Evolutionary conservation across 2,113 vertebrate genomes (phyloP), one percentile per base, ranked within the genome.

Genomic region (Podarcis muralis): DNA sequence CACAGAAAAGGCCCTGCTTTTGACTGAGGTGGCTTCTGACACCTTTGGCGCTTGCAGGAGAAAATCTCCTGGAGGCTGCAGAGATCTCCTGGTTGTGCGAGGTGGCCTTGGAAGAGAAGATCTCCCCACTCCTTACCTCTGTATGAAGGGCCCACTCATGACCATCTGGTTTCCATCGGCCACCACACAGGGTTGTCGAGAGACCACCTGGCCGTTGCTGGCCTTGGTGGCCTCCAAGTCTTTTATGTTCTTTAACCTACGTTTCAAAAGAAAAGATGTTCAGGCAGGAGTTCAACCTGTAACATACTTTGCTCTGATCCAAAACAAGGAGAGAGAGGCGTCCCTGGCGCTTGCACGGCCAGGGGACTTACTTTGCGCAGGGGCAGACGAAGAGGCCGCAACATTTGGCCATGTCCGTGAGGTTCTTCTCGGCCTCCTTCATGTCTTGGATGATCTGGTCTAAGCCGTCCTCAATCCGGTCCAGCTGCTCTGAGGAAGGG

Each of bases 401-500:
- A 91, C 97, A 98, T 92, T 97, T 97, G 87, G 93, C 96, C 94
- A 98, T 94, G 93, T 97, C 97, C 0, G 97, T 97, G 76, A 98
- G 97, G 93, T 97, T 98, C 93, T 98, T 98, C 94, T 98, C 97
- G 0, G 97, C 97, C 95, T 98, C 97, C 90, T 92, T 97, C 97
- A 98, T 98, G 80, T 98, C 97, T 91, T 97, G 96, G 95, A 97
- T 97, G 91, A 98, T 98, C 92, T 98, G 98, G 95, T 97, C 97
- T 92, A 98, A 92, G 5, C 97, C 97, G 76, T 97, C 97, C 88
- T 98, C 98, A 66, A 97, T 94, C 3, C 96, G 96, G 93, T 98
- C 97, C 93, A 98, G 87, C 94, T 98, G 97, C 91, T 98, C 97
- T 98, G 92, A 77, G 93, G 20, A 11, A 20, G 71, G 71, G 32